phyloP scores from a whole-genome alignment of 2,113 vertebrate species.

The Tupaia chinensis region DNA sequence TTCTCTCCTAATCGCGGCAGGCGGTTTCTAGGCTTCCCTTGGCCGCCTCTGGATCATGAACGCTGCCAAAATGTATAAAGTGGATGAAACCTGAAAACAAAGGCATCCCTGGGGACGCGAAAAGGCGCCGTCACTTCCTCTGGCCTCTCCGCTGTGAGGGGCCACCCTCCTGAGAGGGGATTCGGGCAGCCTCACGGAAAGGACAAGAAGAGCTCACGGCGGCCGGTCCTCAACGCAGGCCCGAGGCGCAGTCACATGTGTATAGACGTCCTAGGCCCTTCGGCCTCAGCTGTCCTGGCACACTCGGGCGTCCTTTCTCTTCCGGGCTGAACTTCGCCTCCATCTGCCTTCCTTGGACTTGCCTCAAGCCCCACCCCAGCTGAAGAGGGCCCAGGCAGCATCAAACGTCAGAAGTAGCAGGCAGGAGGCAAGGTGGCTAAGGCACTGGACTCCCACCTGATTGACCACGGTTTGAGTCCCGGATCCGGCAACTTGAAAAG shows the following conservation, averaged over 20 bases:
- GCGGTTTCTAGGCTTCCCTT: neutral
- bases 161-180: neutral
- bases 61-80: neutral
- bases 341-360: neutral
- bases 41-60: neutral
- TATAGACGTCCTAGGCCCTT: neutral
- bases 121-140: neutral
- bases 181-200: neutral
- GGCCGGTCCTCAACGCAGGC: neutral
- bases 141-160: neutral
- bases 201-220: neutral
- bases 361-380: neutral
- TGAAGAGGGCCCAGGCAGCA: neutral
- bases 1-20: neutral
- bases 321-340: neutral
- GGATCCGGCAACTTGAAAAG: no score
- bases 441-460: no score
- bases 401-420: neutral
- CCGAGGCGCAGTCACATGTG: neutral
- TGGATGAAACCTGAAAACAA: neutral
- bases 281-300: neutral
- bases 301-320: neutral
- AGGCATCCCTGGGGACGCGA: neutral
- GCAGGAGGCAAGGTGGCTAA: no score
- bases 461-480: no score